Evolutionary conservation across 2,888 invertebrate species (phyloP).

Genomic region (Phorcus lineatus): DNA sequence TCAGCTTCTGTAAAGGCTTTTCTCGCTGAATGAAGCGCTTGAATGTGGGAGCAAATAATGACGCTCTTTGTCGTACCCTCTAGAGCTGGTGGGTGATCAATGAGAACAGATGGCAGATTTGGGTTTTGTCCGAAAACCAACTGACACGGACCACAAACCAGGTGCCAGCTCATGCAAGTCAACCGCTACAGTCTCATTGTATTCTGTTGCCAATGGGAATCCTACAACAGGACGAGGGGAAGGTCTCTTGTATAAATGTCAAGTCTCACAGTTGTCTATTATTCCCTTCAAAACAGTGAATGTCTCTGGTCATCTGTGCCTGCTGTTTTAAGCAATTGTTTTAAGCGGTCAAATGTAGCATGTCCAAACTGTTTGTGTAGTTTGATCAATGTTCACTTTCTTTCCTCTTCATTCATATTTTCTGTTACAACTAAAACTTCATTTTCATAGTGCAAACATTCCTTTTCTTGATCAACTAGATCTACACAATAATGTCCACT

Average conservation of each 20-base stretch:
- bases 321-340: constrained; percentile 29
- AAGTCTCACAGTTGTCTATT: constrained; percentile 31
- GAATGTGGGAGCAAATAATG: not conserved
- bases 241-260: not conserved
- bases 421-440: too few relatives aligned
- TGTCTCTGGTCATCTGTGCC: not conserved
- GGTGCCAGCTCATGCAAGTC: too few relatives aligned
- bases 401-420: not conserved
- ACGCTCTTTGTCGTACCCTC: constrained; percentile 29
- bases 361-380: constrained; percentile 50
- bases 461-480: too few relatives aligned
- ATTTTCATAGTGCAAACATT: too few relatives aligned
- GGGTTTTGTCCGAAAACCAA: constrained; percentile 39
- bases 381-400: constrained; percentile 26
- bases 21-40: constrained; percentile 22
- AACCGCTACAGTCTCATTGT: too few relatives aligned
- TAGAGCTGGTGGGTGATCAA: constrained; percentile 28
- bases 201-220: constrained; percentile 13
- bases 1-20: constrained; percentile 35
- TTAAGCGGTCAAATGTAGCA: constrained; percentile 38
- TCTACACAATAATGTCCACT: too few relatives aligned
- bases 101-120: constrained; percentile 31
- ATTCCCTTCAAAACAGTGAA: constrained; percentile 30
- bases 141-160: constrained; percentile 34
- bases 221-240: constrained; percentile 23